A percentile compares a stretch with the other conserved stretches of the same genome.
phyloP scores from a whole-genome alignment of 1,140 invertebrate species.

The Drosophila santomea region DNA sequence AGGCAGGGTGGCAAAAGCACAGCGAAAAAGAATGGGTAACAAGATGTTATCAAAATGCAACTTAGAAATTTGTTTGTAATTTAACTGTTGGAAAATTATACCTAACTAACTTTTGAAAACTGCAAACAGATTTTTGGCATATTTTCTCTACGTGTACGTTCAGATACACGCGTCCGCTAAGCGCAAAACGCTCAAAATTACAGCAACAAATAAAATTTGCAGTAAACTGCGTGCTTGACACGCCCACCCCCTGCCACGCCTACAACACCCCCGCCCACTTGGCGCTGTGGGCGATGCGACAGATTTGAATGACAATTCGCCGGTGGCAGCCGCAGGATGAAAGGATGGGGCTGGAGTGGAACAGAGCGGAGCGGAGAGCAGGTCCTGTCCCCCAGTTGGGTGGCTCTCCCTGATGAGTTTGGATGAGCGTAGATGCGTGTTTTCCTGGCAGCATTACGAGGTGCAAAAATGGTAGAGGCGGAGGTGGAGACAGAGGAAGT shows the following conservation, averaged over 20 bases:
- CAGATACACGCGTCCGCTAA: slow-evolving; percentile 58
- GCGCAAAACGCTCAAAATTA: slow-evolving; percentile 78
- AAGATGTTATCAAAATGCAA: too few relatives aligned
- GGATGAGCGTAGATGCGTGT: slow-evolving; percentile 40
- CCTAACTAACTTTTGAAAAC: background rate
- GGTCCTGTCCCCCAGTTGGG: slow-evolving; percentile 18
- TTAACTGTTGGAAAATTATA: too few relatives aligned
- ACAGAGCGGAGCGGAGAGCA: too few relatives aligned
- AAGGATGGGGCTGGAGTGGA: too few relatives aligned
- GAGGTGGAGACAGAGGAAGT: background rate
- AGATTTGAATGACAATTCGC: slow-evolving; percentile 75
- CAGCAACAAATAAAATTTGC: slow-evolving; percentile 76
- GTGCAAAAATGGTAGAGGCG: slow-evolving; percentile 12
- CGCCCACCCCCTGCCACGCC: slow-evolving; percentile 11
- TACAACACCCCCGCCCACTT: slow-evolving; percentile 1
- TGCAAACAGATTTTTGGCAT: background rate
- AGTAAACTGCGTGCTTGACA: slow-evolving; percentile 58
- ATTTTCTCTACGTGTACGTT: background rate
- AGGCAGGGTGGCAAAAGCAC: background rate
- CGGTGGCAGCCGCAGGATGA: slow-evolving; percentile 37
- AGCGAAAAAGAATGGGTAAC: background rate
- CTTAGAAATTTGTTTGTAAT: too few relatives aligned
- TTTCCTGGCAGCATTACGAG: slow-evolving; percentile 35
- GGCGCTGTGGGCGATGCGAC: slow-evolving; percentile 48
- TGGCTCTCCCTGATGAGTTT: slow-evolving; percentile 5